Conservation (phyloP, 1,140 invertebrate genomes). For the Bombus turneri region DNA sequence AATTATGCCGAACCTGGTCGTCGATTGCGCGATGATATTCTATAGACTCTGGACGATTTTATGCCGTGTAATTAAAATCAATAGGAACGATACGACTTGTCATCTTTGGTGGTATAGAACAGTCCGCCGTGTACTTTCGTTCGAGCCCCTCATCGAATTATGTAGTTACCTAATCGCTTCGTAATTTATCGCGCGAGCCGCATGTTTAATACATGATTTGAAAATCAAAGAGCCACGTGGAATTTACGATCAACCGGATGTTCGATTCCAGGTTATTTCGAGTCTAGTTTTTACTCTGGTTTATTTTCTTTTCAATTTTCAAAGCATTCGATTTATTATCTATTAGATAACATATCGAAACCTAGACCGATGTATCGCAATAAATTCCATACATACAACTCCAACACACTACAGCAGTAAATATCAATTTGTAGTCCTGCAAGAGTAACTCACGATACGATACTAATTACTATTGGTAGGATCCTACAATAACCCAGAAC, state of each 20-base stretch:
- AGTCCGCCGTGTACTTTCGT: slow-evolving; percentile 16
- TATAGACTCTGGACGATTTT: background rate
- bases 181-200: slow-evolving; percentile 65
- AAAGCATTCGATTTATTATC: background rate
- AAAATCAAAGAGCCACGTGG: background rate
- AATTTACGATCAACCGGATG: background rate
- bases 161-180: slow-evolving; percentile 51
- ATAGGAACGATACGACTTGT: slow-evolving; percentile 43
- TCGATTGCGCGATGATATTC: slow-evolving; percentile 25
- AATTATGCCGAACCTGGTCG: slow-evolving; percentile 48
- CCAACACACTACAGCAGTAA: background rate
- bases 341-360: background rate
- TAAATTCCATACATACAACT: background rate
- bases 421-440: background rate
- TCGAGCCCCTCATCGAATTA: background rate
- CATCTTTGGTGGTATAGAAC: slow-evolving; percentile 37
- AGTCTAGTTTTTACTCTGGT: background rate
- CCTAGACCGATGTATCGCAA: background rate
- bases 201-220: slow-evolving; percentile 50
- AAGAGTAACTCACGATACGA: background rate
- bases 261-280: too few species aligned
- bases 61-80: slow-evolving; percentile 59
- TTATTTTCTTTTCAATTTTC: background rate
- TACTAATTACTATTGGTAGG: background rate
- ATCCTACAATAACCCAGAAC: background rate